Base-by-base conservation (phyloP, 2,113 vertebrate genomes). In the Leucosticte australis region DNA sequence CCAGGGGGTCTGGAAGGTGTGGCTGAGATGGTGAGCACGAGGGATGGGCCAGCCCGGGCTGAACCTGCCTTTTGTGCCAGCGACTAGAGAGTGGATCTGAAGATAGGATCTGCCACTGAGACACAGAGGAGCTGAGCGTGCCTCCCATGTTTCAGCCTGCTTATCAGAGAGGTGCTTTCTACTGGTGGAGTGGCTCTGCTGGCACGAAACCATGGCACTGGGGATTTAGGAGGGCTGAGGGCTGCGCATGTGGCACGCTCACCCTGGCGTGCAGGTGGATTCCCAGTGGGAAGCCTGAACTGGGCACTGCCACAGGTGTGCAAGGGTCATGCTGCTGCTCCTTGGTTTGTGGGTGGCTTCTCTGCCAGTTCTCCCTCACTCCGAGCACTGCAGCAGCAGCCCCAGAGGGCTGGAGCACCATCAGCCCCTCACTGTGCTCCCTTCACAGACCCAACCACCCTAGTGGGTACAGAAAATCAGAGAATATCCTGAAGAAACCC, bases 41-140 rank as follows among this genome's bases (percentile, higher is more conserved):
- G 5, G 6, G 56, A 8, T 2, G 44, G 20, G 4, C 30, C 49
- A 77, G 35, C 56, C 30, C 20, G n/a, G 33, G n/a, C 30, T 73
- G 30, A 33, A 52, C 30, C 39, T 62, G 37, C 56, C 28, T 56
- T 70, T 57, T 13, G 14, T 12, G 13, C 37, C n/a, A 55, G 22
- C 31, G 9, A 10, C 42, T 21, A 19, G 52, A 81, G 27, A 8
- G 21, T 6, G 41, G 26, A 28, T 88, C 42, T 79, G 86, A 50
- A 44, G 44, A 0, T 1, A 16, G 30, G 19, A 24, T 8, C 37
- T 46, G 28, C 24, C 67, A 30, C 55, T 0, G 7, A 55, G 13
- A 16, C 23, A 11, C 33, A 11, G 42, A 44, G n/a, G 65, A 41
- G 28, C 0, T 28, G 26, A 70, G 46, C 0, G 1, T 0, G 1